Evolutionary conservation across 2,113 vertebrate species (phyloP).

Genomic region (Butastur rufipennis): DNA sequence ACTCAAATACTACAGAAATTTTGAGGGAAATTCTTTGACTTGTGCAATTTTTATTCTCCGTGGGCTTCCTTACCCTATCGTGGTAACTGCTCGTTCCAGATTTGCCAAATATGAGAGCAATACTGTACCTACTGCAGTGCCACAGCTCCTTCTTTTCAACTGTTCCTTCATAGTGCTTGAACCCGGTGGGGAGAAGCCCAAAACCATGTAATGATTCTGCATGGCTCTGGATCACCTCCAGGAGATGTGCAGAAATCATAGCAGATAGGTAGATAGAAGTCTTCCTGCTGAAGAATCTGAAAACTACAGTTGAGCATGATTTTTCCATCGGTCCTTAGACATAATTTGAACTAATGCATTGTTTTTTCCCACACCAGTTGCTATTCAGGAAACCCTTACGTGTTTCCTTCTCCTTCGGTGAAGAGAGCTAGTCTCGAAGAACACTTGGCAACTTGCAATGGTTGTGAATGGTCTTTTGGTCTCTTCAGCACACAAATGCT

Average conservation of each 20-base stretch:
- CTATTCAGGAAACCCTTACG: background rate
- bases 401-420: background rate
- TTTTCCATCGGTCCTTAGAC: background rate
- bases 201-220: background rate
- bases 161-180: background rate
- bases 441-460: background rate
- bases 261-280: background rate
- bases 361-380: background rate
- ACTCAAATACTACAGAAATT: background rate
- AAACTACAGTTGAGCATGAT: background rate
- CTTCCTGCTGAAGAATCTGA: background rate
- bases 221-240: background rate
- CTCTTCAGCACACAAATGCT: background rate
- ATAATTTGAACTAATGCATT: background rate
- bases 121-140: background rate
- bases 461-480: background rate
- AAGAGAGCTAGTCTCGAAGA: background rate
- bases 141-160: background rate
- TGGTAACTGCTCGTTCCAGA: background rate
- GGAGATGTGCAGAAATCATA: background rate
- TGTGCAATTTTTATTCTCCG: background rate
- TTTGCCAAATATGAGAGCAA: background rate
- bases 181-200: background rate
- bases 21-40: background rate
- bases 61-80: background rate